Evolutionary conservation across 2,113 vertebrate species (phyloP).

Genomic region (Dryoscopus gambensis): DNA sequence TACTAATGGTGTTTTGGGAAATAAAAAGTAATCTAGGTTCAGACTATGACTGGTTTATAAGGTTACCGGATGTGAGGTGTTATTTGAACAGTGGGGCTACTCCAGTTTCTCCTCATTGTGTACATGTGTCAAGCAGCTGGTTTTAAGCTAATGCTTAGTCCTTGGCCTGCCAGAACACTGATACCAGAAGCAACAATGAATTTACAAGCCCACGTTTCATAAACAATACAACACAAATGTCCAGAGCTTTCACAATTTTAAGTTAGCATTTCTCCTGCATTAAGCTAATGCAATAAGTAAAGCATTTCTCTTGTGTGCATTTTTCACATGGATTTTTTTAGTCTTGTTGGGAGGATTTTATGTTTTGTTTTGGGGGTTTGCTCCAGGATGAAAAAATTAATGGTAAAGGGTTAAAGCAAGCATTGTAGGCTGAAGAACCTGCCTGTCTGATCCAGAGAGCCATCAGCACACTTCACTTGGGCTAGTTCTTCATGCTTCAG

Average conservation of each 20-base stretch:
- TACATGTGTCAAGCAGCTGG: neutral
- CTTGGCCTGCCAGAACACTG: neutral
- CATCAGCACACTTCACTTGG: neutral
- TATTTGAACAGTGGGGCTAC: neutral
- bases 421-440: neutral
- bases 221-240: neutral
- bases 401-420: neutral
- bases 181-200: neutral
- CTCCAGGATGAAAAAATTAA: neutral
- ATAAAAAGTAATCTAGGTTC: neutral
- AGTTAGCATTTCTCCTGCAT: neutral
- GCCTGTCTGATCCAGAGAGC: neutral
- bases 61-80: neutral
- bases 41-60: neutral
- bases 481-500: slow-evolving; percentile 23
- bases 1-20: neutral
- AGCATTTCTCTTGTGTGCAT: neutral
- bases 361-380: neutral
- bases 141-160: neutral
- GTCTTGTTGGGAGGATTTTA: neutral
- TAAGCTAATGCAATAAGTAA: neutral
- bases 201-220: neutral
- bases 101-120: neutral
- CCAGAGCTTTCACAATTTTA: neutral
- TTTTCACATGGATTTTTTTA: neutral